Conservation (phyloP, 64 coral and sea anemone species). For the Stichodactyla mertensii region DNA sequence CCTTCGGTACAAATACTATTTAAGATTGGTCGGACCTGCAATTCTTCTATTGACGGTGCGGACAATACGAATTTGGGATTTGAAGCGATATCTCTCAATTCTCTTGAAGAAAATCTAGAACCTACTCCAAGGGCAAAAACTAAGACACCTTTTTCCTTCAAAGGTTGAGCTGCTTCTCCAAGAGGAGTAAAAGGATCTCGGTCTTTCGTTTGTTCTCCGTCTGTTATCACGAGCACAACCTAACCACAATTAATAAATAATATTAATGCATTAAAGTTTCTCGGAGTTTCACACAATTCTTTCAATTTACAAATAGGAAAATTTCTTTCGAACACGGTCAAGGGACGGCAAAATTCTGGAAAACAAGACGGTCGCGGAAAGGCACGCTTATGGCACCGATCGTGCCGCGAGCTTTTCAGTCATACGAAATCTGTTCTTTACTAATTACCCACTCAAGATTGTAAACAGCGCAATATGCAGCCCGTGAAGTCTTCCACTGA, state of each 20-base stretch:
- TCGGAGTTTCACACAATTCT: too few relatives aligned
- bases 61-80: neutral
- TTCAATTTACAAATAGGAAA: too few relatives aligned
- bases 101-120: neutral
- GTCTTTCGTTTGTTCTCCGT: constrained; percentile 11
- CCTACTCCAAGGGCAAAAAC: constrained; percentile 34
- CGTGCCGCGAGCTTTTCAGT: too few relatives aligned
- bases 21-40: neutral
- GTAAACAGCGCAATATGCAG: too few relatives aligned
- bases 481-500: too few relatives aligned
- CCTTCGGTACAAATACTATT: neutral
- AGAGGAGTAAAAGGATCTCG: neutral
- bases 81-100: neutral
- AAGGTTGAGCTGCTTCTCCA: neutral
- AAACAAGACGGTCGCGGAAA: too few relatives aligned
- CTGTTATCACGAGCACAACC: constrained; percentile 11
- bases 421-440: too few relatives aligned
- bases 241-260: neutral
- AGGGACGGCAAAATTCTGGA: too few relatives aligned
- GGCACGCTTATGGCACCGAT: too few relatives aligned
- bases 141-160: constrained; percentile 15
- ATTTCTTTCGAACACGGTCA: too few relatives aligned
- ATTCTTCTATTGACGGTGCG: neutral
- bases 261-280: neutral
- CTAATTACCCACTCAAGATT: too few relatives aligned